Base-by-base conservation (phyloP, 2,888 invertebrate genomes). In the Drosophila atripex region DNA sequence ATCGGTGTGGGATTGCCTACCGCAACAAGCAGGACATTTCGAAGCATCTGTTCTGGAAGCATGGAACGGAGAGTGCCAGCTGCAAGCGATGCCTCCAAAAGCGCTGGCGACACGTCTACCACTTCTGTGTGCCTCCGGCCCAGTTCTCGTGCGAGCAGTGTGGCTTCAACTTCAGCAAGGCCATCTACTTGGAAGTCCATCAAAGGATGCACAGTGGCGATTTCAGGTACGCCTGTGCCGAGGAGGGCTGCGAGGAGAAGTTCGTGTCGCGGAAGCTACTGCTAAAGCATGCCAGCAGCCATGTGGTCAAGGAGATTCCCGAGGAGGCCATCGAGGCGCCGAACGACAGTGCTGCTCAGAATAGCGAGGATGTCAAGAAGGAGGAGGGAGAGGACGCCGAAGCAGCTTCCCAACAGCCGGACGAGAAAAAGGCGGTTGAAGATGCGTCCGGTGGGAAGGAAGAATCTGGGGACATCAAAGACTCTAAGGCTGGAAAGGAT, bases 81-180 rank as follows among this genome's bases (percentile, higher is more conserved):
- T 97, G 97, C 89, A 96, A 96, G 90, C 95, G 94, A 86, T 97
- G 97, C 90, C 91, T 97, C 54, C 96, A 97, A 88, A 97, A 97
- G 89, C 97, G 97, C 85, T 97, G 97, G 97, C 96, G 96, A 0
- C 97, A 97, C 91, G 95, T 97, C 6, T 97, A 97, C 92, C 97
- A 97, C 90, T 97, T 97, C 88, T 97, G 97, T 90, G 94, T 95
- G 74, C 97, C 97, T 41, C 96, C 97, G 3, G 92, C 93, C 9
- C 93, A 94, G 58, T 97, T 97, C 90, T 92, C 93, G 1, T 97
- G 97, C 92, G 97, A 97, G 77, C 95, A 96, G 88, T 97, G 97
- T 89, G 94, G 93, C 87, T 92, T 94, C 41, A 94, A 93, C 70
- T 96, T 97, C 88, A 93, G 95, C 3, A 94, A 93, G 84, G 96